Evolutionary conservation across 2,113 vertebrate species (phyloP).

Genomic region (Plecotus auritus): DNA sequence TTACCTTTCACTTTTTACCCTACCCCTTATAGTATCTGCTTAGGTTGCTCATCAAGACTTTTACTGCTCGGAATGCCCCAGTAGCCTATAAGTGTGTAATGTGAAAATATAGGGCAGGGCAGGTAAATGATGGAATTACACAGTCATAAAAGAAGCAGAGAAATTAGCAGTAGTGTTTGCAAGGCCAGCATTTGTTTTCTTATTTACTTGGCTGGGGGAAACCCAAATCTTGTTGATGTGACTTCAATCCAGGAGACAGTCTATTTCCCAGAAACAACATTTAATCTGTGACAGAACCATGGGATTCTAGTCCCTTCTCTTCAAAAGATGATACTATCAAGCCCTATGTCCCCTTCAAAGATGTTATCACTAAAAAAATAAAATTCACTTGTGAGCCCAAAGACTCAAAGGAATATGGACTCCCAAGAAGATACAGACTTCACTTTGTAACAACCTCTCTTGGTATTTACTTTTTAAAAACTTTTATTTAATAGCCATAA

Average conservation of each 20-base stretch:
- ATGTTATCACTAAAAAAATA: neutral
- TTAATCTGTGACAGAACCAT: neutral
- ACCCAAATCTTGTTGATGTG: neutral
- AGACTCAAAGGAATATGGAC: neutral
- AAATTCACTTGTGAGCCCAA: neutral
- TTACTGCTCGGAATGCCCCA: neutral
- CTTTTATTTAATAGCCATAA: neutral
- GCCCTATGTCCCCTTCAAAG: neutral
- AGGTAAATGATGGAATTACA: neutral
- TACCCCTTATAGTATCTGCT: neutral
- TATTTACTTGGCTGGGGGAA: constrained; percentile 6
- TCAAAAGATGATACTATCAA: neutral
- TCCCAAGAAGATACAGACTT: neutral
- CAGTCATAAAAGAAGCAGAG: neutral
- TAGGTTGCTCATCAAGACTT: neutral
- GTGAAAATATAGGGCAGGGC: neutral
- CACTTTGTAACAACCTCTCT: neutral
- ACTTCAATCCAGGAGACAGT: neutral
- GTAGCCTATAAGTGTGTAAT: neutral
- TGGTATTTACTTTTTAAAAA: neutral
- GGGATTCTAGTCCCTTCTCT: neutral
- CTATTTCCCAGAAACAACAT: neutral
- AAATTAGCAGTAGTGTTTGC: neutral
- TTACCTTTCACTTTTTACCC: neutral
- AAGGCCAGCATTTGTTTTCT: constrained; percentile 21